phyloP scores from a whole-genome alignment of 2,113 vertebrate species.

The Saccopteryx leptura region DNA sequence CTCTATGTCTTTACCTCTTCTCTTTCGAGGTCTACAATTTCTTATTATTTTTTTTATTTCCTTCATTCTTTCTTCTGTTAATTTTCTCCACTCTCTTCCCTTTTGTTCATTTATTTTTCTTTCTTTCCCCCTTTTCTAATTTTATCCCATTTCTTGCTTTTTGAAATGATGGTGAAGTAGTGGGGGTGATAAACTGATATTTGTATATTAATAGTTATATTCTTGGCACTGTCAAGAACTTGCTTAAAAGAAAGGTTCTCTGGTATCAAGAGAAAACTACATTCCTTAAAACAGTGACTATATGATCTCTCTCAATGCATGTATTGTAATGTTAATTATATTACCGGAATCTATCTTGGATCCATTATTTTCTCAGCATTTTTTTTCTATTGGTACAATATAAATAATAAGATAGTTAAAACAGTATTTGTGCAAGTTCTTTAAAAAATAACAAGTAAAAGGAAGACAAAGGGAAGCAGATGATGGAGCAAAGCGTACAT shows the following conservation, averaged over 20 bases:
- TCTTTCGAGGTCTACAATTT: not conserved
- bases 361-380: not conserved
- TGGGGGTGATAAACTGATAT: not conserved
- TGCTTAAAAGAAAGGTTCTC: not conserved
- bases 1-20: not conserved
- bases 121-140: not conserved
- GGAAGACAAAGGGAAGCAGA: conserved; percentile 76
- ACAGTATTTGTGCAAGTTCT: not conserved
- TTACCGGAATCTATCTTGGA: not conserved
- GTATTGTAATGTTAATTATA: not conserved
- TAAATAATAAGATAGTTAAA: not conserved
- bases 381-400: not conserved
- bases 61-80: not conserved
- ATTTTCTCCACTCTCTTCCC: not conserved
- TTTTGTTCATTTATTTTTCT: not conserved
- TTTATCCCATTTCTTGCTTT: not conserved
- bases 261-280: not conserved
- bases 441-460: not conserved
- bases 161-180: not conserved
- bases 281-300: not conserved
- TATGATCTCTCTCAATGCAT: not conserved
- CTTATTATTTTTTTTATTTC: not conserved
- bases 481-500: conserved; percentile 43
- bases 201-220: not conserved
- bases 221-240: not conserved